Base-by-base conservation (phyloP, 2,113 vertebrate species). In the Lophochroa leadbeateri region DNA sequence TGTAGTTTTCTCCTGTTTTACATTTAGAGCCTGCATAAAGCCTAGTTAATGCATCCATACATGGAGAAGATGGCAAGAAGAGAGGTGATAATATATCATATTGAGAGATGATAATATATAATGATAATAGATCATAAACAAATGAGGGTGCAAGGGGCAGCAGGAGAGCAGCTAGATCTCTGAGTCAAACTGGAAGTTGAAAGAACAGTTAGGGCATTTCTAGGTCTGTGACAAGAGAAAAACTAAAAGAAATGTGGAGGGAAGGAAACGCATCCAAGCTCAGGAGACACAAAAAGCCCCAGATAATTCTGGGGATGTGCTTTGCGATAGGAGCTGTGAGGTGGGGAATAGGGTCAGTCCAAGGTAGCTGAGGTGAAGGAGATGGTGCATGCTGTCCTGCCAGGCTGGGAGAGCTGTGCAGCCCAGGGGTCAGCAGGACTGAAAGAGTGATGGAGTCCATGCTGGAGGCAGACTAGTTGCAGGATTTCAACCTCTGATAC, bases 301-400 rank as follows among this genome's bases (percentile, higher is more conserved):
- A 60, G 35, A 49, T 19, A 14, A 63, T 12, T 2, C 1, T 68
- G 11, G 11, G 11, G 29, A 47, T 77, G 6, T 71, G 7, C 10
- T 71, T 82, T 63, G 35, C 9, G 41, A 33, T 53, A 64, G 17
- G 16, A 64, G 6, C 17, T 24, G 7, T 41, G 25, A 68, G 28
- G 24, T 2, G 15, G 13, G n/a, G 29, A 67, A 85, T 37, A 19
- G 37, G 5, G 3, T 57, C 50, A 23, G 41, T 13, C 13, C 37
- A 68, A 70, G 37, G 24, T 57, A 65, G 41, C 16, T 44, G 61
- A 25, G 2, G 18, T 27, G 17, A 17, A 55, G 58, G 33, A 23
- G 4, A 3, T 53, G 6, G 12, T 7, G 4, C 0, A 1, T 50
- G 23, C 10, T 2, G 4, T 28, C 19, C 43, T 37, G 23, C n/a